phyloP scores from a whole-genome alignment of 2,113 vertebrate genomes.

The Psittacula cyanocephala region DNA sequence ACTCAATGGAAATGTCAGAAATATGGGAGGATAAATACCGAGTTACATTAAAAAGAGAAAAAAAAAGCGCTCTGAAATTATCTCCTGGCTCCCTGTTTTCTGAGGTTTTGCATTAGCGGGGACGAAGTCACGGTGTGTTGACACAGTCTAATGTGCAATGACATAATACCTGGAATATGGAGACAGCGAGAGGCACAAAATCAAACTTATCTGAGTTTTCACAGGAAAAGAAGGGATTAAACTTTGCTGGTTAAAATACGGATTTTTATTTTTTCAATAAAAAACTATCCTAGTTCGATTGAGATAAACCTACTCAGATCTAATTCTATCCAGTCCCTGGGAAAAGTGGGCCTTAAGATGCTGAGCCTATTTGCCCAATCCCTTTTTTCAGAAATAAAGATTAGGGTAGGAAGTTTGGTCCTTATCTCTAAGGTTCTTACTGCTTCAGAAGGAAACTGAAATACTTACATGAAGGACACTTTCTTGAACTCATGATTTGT shows the following conservation, averaged over 20 bases:
- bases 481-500: conserved; percentile 61
- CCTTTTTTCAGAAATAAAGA: conserved; percentile 70
- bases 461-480: conserved; percentile 59
- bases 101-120: conserved; percentile 62
- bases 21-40: conserved; percentile 49
- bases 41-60: conserved; percentile 49
- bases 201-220: conserved; percentile 69
- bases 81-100: conserved; percentile 56
- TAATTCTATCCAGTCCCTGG: conserved; percentile 61
- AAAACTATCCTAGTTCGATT: conserved; percentile 50
- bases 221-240: conserved; percentile 65
- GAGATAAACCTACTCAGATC: conserved; percentile 68
- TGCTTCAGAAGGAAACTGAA: conserved; percentile 63
- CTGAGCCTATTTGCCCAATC: conserved; percentile 64
- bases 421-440: conserved; percentile 65
- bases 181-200: conserved; percentile 57
- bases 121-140: conserved; percentile 60
- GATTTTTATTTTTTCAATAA: conserved; percentile 14
- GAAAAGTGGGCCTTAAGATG: conserved; percentile 66
- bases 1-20: conserved; percentile 54
- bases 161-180: conserved; percentile 63
- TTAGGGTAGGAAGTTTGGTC: conserved; percentile 59
- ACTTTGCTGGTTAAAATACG: conserved; percentile 62
- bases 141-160: conserved; percentile 57
- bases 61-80: conserved; percentile 37